Evolutionary conservation across 2,797 vertebrate genomes (phyloP).

Genomic region (Tamandua tetradactyla): DNA sequence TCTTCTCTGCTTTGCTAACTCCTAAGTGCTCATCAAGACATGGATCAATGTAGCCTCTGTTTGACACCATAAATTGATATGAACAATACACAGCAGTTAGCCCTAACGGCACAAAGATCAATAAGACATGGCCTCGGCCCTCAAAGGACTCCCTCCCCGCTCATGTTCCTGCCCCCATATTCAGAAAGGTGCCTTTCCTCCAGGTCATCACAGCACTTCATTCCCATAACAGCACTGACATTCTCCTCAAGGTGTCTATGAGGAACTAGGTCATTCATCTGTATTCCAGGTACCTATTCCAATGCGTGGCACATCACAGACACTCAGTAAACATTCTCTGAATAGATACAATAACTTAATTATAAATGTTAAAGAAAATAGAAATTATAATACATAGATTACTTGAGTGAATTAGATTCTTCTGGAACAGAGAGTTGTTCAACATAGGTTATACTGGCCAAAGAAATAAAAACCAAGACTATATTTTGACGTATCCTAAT

Average conservation of each 20-base stretch:
- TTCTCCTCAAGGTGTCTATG: not conserved
- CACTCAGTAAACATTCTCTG: not conserved
- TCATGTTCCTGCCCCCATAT: not conserved
- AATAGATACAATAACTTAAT: slow-evolving; percentile 5
- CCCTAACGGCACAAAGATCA: not conserved
- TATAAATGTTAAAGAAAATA: not conserved
- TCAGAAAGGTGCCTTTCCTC: not conserved
- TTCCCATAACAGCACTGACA: not conserved
- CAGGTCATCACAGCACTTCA: not conserved
- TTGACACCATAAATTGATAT: not conserved
- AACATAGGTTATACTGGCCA: not conserved
- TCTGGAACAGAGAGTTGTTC: not conserved
- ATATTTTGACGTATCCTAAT: slow-evolving; percentile 43
- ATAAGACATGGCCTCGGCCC: too few relatives aligned
- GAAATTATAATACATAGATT: not conserved
- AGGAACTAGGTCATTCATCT: not conserved
- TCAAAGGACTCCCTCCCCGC: not conserved
- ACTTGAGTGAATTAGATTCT: slow-evolving; percentile 6
- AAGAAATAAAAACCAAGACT: slow-evolving; percentile 17
- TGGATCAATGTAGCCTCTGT: not conserved
- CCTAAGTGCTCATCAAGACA: not conserved
- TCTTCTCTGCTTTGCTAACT: not conserved
- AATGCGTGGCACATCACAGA: not conserved
- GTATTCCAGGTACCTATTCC: not conserved
- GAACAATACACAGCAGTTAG: not conserved